Evolutionary conservation across 2,797 vertebrate genomes (phyloP).

Genomic region (Fistularia tabacaria): DNA sequence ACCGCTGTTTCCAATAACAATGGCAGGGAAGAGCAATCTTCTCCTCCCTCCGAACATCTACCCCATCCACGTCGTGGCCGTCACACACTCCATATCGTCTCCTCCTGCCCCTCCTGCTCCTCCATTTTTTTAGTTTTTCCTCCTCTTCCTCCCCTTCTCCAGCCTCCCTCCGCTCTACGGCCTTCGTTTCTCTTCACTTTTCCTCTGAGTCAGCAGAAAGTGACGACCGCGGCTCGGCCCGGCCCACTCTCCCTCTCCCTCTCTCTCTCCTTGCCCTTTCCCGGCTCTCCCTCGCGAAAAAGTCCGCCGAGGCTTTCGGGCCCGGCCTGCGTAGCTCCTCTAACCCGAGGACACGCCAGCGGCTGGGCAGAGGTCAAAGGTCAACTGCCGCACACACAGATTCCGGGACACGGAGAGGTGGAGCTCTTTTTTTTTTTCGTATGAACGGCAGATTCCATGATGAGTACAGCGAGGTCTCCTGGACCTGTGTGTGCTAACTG

Average conservation of each 20-base stretch:
- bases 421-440: too few relatives aligned
- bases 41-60: too few relatives aligned
- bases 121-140: conserved; percentile 20
- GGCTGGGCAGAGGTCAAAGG: too few relatives aligned
- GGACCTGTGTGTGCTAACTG: conserved; percentile 17
- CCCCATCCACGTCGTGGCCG: too few relatives aligned
- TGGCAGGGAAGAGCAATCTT: conserved; percentile 10
- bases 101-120: conserved; percentile 4
- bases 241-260: conserved; percentile 1
- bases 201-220: conserved; percentile 72
- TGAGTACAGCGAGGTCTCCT: conserved; percentile 18
- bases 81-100: not conserved
- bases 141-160: conserved; percentile 31
- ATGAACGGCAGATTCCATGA: conserved; percentile 32
- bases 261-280: conserved; percentile 1
- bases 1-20: conserved; percentile 47
- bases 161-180: conserved; percentile 53
- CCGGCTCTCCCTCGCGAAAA: not conserved
- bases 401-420: too few relatives aligned
- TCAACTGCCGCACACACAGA: too few relatives aligned
- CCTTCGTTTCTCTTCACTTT: conserved; percentile 65
- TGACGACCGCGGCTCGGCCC: conserved; percentile 16
- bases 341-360: not conserved
- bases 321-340: not conserved
- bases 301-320: not conserved